These are phyloP conservation scores for Zaprionus kolodkinae DNA, from an alignment of 1,140 invertebrate species.

Conservation along the genomic window DNA sequence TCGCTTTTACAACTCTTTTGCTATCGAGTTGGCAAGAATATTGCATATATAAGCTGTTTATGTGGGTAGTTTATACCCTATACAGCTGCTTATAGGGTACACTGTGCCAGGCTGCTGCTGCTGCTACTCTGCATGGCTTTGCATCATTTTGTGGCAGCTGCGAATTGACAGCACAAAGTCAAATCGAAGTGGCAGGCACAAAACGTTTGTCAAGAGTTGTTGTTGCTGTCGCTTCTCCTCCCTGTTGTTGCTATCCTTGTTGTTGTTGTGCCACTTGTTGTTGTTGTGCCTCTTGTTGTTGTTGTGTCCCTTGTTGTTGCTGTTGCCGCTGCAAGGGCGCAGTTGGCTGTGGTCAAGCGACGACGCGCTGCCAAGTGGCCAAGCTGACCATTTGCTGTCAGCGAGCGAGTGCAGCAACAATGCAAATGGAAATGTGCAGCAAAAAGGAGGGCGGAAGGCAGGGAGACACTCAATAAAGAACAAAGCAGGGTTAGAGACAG, in stretches of 20 bases:
- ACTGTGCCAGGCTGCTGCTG: background rate
- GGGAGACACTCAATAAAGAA: too few species aligned
- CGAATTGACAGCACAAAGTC: conserved; percentile 68
- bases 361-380: conserved; percentile 23
- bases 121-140: background rate
- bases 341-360: conserved; percentile 20
- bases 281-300: conserved; percentile 9
- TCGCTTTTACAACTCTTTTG: too few species aligned
- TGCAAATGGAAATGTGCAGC: conserved; percentile 67
- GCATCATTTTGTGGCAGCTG: conserved; percentile 16
- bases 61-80: too few species aligned
- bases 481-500: background rate
- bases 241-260: conserved; percentile 8
- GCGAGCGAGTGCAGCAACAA: conserved; percentile 45
- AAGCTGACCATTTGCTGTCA: conserved; percentile 14
- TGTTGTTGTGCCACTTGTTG: conserved; percentile 11
- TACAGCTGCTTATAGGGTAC: background rate
- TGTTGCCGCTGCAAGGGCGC: conserved; percentile 34
- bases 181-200: conserved; percentile 63
- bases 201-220: conserved; percentile 61
- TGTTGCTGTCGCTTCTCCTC: conserved; percentile 16
- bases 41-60: too few species aligned
- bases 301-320: conserved; percentile 6
- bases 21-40: too few species aligned
- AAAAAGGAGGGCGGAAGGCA: conserved; percentile 7